Percentiles rank a stretch among this genome's conserved stretches.
These are phyloP conservation scores for Mus spretus DNA, from an alignment of 2,797 vertebrate genomes.

Conservation along the genomic window DNA sequence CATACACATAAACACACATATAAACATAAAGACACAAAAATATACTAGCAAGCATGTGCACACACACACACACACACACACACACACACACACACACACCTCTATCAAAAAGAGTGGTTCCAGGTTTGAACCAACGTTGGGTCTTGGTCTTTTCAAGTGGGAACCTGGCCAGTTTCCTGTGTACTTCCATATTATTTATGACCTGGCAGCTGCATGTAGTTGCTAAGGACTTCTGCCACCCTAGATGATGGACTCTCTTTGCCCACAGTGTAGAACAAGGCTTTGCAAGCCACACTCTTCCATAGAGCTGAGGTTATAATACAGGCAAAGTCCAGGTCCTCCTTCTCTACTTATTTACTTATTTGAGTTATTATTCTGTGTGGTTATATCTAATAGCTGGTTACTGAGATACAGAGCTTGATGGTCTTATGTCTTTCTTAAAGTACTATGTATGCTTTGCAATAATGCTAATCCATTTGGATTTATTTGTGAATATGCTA, in stretches of 20 bases:
- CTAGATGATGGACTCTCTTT: not conserved
- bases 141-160: not conserved
- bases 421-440: not conserved
- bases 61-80: not conserved
- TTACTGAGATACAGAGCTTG: not conserved
- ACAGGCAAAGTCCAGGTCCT: not conserved
- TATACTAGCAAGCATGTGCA: too few relatives aligned
- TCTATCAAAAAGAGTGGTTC: not conserved
- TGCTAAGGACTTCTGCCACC: not conserved
- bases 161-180: not conserved
- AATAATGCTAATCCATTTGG: not conserved
- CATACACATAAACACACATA: not conserved
- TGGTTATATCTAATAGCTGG: not conserved
- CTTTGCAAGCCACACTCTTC: not conserved
- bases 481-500: not conserved
- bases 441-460: not conserved
- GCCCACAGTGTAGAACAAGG: not conserved
- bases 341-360: not conserved
- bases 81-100: not conserved
- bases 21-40: not conserved
- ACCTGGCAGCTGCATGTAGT: not conserved
- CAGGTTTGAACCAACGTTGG: not conserved
- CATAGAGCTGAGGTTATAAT: not conserved
- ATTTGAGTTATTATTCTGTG: not conserved
- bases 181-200: not conserved